Base-by-base conservation (phyloP, 2,113 vertebrate genomes). In the Anoura caudifer region DNA sequence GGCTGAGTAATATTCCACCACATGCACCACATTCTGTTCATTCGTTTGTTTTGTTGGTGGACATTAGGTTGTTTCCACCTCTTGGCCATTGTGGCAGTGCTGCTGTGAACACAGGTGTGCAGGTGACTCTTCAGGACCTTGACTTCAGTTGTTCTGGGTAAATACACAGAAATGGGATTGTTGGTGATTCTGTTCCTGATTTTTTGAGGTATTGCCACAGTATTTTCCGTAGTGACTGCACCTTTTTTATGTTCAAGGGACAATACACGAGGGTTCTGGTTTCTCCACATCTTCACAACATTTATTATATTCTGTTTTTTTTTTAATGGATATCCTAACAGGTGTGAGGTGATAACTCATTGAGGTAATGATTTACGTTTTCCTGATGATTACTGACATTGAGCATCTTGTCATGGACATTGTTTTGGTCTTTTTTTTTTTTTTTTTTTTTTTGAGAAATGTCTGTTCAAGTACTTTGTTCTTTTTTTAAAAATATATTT, bases 21-120 rank as follows among this genome's bases (percentile, higher is more conserved):
- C 7, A 2, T 0, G 13, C 6, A 7, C 59, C 20, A 11, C 67
- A 1, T 31, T 43, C 2, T 36, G 28, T 88, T 16, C 1, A 22
- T 54, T 11, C 2, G 0, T 10, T 52, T 6, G 0, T 28, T 28
- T 10, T 22, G 1, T 16, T 1, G 2, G 1, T 14, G 8, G 19
- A 3, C 16, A 6, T 10, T 45, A 38, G 19, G 24, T 31, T 22
- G 3, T 56, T 56, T 56, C 56, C 1, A 0, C 19, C 26, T 73
- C 36, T 33, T 24, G 45, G 45, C 28, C 19, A 3, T 36, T 24
- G 65, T 56, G 54, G 11, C 24, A 17, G 41, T 19, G 50, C 28
- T 76, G 45, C 43, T 13, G 0, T 61, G 59, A n/a, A 31, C 14
- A 0, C 7, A 33, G 33, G 22, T 26, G 14, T n/a, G 11, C 79